A percentile compares a stretch with the other conserved stretches of the same genome.
Conservation (phyloP, 2,113 vertebrate genomes). For the Baryphthengus martii region DNA sequence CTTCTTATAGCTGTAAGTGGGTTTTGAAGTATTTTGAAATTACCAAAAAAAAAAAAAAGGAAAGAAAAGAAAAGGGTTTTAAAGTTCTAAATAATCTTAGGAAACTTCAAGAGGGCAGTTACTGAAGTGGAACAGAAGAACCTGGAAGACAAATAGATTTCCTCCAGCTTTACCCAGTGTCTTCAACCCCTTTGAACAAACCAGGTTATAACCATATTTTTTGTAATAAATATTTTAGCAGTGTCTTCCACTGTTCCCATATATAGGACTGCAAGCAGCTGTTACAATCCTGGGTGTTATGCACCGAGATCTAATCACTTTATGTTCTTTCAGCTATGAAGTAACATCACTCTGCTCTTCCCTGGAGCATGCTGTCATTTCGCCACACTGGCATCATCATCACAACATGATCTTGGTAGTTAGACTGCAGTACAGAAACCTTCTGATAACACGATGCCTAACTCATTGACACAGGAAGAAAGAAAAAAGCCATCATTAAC, state of each 20-base stretch:
- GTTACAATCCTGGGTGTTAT: neutral
- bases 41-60: neutral
- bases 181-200: neutral
- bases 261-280: neutral
- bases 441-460: neutral
- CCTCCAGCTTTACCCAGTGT: neutral
- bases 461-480: neutral
- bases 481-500: neutral
- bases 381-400: neutral
- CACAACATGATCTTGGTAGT: neutral
- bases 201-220: neutral
- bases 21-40: neutral
- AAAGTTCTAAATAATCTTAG: neutral
- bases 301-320: neutral
- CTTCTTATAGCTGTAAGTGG: neutral
- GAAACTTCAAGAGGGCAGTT: neutral
- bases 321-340: neutral
- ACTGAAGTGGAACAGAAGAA: neutral
- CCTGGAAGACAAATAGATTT: neutral
- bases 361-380: neutral
- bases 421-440: neutral
- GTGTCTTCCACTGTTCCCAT: neutral
- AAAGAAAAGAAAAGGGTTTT: neutral
- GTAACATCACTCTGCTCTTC: fast-evolving
- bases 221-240: no score